Conservation (phyloP, 2,888 invertebrate genomes). For the Eurois occulta region DNA sequence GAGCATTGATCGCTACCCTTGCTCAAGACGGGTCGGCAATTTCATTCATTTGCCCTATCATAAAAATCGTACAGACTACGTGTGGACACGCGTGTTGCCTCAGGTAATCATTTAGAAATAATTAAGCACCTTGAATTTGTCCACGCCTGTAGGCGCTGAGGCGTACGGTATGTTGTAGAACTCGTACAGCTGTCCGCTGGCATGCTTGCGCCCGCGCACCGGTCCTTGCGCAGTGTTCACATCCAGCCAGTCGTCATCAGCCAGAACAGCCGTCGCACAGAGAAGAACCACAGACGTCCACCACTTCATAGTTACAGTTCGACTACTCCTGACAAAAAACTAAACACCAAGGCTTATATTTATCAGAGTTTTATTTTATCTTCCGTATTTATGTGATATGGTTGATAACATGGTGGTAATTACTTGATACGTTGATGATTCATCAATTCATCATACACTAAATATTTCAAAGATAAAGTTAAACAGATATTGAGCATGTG, state of each 20-base stretch:
- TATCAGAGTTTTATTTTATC: neutral
- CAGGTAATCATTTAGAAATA: neutral
- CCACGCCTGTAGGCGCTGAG: conserved; percentile 70
- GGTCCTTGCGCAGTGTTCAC: conserved; percentile 70
- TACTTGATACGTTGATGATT: neutral
- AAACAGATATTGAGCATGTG: no score
- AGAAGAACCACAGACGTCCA: conserved; percentile 18
- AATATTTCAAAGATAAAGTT: neutral
- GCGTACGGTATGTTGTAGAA: conserved; percentile 79
- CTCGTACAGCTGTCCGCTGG: conserved; percentile 62
- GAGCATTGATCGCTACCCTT: no score
- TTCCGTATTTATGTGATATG: neutral
- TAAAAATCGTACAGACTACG: neutral
- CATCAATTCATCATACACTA: neutral
- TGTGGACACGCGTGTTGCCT: neutral
- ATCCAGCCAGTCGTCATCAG: conserved; percentile 49
- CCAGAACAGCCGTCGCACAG: conserved; percentile 7
- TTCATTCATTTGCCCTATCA: no score
- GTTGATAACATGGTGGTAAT: neutral
- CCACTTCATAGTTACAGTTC: conserved; percentile 27
- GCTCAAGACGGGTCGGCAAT: no score
- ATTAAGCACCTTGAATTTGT: conserved; percentile 73
- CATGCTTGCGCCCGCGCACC: conserved; percentile 71
- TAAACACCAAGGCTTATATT: neutral
- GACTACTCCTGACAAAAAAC: neutral